Evolutionary conservation across 2,113 vertebrate species (phyloP), one percentile per base, ranked within the genome.

Genomic region (Passer montanus): DNA sequence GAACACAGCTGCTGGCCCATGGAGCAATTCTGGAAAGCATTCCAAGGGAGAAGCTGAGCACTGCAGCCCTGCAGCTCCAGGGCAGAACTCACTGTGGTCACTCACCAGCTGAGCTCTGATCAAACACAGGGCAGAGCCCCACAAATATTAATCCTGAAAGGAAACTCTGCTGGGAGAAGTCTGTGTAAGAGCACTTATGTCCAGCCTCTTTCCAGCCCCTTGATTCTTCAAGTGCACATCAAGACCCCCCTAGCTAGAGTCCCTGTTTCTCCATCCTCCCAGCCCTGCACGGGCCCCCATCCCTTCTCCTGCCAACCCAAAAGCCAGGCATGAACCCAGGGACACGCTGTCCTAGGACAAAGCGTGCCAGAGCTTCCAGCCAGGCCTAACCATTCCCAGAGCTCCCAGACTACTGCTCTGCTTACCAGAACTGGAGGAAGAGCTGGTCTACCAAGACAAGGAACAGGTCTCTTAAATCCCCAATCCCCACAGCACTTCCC

Each of bases 21-120:
- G 3, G 16, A 52, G 55, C 0, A 1, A n/a, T 5, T 33, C n/a
- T 44, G 63, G 72, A 60, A 44, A 47, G 46, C 2, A 3, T 31
- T 70, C 43, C 47, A 46, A n/a, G 59, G 68, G 30, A 64, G 15
- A n/a, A 59, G 73, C 23, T 18, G 39, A 13, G 46, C 70, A 13
- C 3, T 9, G 35, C 50, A 79, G 56, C 66, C 46, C 56, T 3
- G 30, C 72, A 84, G 77, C 76, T 41, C 67, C 0, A 0, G 14
- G 67, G 33, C 58, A 58, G 55, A 5, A 24, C 76, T 30, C 22
- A 35, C 15, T 0, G 1, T 0, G 3, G 44, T 21, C 30, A 39
- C 13, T 7, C 66, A 64, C 28, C 62, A 70, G 55, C n/a, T 21
- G 60, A 47, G 35, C 31, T 73, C 39, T 37, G n/a, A 39, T 7